Evolutionary conservation across 1,140 invertebrate genomes (phyloP).

Genomic region (Tenebrio molitor): DNA sequence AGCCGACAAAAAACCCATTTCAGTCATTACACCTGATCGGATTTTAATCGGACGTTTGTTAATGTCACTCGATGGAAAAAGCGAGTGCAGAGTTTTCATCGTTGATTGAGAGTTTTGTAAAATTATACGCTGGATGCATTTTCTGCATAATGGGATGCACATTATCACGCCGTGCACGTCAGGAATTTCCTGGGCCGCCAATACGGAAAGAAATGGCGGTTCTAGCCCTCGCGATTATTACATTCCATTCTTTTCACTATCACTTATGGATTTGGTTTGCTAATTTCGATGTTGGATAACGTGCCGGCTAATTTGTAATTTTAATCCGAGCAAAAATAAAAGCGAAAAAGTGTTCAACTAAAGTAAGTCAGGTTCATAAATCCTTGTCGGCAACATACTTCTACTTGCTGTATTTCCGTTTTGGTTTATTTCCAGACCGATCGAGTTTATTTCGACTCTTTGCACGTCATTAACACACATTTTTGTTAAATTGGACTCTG

Average conservation of each 20-base stretch:
- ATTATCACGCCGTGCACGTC: slow-evolving; percentile 2
- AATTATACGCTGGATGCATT: slow-evolving; percentile 15
- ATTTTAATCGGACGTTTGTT: slow-evolving; percentile 32
- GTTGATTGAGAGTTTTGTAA: neutral
- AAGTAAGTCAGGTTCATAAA: too few relatives aligned
- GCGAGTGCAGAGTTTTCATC: slow-evolving; percentile 14
- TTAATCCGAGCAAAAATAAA: too few relatives aligned
- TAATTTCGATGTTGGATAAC: too few relatives aligned
- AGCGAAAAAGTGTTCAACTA: too few relatives aligned
- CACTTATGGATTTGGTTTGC: neutral
- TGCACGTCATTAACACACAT: too few relatives aligned
- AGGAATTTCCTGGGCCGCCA: slow-evolving; percentile 13
- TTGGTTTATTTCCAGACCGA: too few relatives aligned
- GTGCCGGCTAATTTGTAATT: too few relatives aligned
- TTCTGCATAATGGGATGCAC: slow-evolving; percentile 10
- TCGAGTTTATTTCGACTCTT: too few relatives aligned
- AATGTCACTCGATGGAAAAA: too few relatives aligned
- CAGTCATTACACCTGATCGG: slow-evolving; percentile 21
- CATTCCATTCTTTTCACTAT: neutral
- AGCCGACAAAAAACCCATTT: neutral
- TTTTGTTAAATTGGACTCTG: too few relatives aligned
- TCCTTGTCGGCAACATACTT: too few relatives aligned
- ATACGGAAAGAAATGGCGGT: slow-evolving; percentile 24
- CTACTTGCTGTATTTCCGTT: too few relatives aligned
- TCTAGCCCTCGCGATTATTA: slow-evolving; percentile 1